These are phyloP conservation scores for Solea senegalensis DNA, from an alignment of 2,113 vertebrate genomes.

Conservation along the genomic window DNA sequence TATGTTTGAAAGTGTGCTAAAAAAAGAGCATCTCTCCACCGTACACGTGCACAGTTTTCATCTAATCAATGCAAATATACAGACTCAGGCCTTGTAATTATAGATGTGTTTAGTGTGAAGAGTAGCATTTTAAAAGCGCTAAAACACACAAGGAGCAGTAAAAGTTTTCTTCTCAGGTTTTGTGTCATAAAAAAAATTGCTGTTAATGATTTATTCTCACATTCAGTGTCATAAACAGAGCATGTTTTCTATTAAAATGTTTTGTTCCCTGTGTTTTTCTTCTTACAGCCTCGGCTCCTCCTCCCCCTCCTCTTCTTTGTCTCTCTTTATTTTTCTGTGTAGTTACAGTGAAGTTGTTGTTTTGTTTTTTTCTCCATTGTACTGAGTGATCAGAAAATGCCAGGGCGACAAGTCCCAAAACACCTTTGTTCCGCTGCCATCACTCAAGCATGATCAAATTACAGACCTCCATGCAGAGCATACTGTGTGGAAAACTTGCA, in stretches of 20 bases:
- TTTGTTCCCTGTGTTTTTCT: slow-evolving; percentile 16
- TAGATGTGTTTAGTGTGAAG: no score
- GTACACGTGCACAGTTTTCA: no score
- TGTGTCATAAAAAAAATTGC: not conserved
- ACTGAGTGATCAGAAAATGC: not conserved
- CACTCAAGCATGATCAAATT: not conserved
- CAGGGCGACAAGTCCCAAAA: not conserved
- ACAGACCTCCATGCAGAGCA: not conserved
- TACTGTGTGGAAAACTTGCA: slow-evolving; percentile 5
- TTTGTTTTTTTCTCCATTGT: not conserved
- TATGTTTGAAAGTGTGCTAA: not conserved
- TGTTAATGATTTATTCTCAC: not conserved
- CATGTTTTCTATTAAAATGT: not conserved
- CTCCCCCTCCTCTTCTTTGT: not conserved
- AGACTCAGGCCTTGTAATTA: no score
- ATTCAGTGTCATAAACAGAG: not conserved
- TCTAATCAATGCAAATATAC: no score
- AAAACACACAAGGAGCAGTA: not conserved
- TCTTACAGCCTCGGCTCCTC: not conserved
- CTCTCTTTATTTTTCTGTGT: no score
- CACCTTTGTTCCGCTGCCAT: slow-evolving; percentile 19
- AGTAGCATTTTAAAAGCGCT: no score
- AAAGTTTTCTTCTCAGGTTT: not conserved
- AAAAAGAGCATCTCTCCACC: no score
- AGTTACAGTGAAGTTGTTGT: slow-evolving; percentile 1